Evolutionary conservation across 2,797 vertebrate genomes (phyloP).

Genomic region (Chloroceryle inda): DNA sequence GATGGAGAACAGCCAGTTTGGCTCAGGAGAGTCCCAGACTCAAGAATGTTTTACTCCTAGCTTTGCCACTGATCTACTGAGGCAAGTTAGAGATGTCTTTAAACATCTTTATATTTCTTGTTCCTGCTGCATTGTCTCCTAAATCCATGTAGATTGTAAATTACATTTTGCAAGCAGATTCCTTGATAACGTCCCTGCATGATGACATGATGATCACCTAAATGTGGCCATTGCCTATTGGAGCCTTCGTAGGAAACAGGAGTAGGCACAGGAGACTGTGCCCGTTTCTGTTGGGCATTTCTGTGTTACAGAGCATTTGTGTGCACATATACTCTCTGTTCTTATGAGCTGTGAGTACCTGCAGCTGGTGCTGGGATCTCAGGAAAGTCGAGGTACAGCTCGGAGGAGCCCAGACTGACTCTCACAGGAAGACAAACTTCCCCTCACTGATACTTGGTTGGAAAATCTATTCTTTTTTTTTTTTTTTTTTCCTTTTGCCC

Average conservation of each 20-base stretch:
- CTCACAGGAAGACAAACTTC: neutral
- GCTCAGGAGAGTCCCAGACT: neutral
- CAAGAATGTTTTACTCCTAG: neutral
- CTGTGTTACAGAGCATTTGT: neutral
- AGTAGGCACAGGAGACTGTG: neutral
- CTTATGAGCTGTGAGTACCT: neutral
- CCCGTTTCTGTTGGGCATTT: neutral
- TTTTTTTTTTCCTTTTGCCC: neutral
- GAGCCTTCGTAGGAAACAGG: neutral
- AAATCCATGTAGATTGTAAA: neutral
- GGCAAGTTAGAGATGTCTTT: neutral
- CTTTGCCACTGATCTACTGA: neutral
- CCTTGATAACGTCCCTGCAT: neutral
- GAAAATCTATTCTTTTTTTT: neutral
- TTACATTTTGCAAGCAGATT: neutral
- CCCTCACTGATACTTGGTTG: neutral
- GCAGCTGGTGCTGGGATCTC: neutral
- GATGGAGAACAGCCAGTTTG: neutral
- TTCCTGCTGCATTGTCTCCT: neutral
- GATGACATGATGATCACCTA: neutral
- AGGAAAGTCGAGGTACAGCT: neutral
- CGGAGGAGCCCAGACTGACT: neutral
- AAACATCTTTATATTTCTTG: neutral
- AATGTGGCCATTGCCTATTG: neutral
- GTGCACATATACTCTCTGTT: rapidly evolving